These are phyloP conservation scores for Trissonchulus latispiculum DNA, from an alignment of 2,888 invertebrate species.

Conservation along the genomic window DNA sequence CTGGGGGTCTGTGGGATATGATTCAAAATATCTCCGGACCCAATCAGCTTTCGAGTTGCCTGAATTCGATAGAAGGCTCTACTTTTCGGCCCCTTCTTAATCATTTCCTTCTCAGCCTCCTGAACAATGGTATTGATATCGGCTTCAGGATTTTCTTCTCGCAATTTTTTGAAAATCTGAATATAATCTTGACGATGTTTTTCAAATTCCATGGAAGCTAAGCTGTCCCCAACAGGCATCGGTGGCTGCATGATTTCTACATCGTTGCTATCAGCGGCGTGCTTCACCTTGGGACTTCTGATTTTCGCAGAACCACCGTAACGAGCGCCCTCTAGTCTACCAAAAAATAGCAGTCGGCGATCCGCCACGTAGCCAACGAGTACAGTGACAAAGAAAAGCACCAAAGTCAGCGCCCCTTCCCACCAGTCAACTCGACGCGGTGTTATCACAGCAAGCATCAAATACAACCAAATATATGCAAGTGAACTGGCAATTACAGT, in stretches of 20 bases:
- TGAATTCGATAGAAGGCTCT: conserved; percentile 81
- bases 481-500: conserved; percentile 97
- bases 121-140: conserved; percentile 53
- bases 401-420: conserved; percentile 81
- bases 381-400: conserved; percentile 92
- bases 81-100: conserved; percentile 65
- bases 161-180: conserved; percentile 69
- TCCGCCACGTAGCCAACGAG: conserved; percentile 70
- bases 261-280: conserved; percentile 25
- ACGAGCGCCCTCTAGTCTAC: neutral
- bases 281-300: neutral
- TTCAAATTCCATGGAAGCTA: conserved; percentile 59
- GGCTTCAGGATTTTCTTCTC: conserved; percentile 78
- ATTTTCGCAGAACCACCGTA: neutral
- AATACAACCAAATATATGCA: conserved; percentile 95
- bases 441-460: conserved; percentile 76
- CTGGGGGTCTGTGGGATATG: neutral
- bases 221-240: neutral
- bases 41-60: conserved; percentile 80
- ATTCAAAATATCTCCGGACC: conserved; percentile 23
- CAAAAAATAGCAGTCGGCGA: neutral
- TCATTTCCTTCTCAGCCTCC: conserved; percentile 35
- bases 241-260: conserved; percentile 26
- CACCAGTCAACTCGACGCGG: conserved; percentile 59
- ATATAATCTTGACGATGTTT: conserved; percentile 84